A percentile compares a stretch with the other conserved stretches of the same genome.
Evolutionary conservation across 2,888 invertebrate species (phyloP).

Genomic region (Meganola albula): DNA sequence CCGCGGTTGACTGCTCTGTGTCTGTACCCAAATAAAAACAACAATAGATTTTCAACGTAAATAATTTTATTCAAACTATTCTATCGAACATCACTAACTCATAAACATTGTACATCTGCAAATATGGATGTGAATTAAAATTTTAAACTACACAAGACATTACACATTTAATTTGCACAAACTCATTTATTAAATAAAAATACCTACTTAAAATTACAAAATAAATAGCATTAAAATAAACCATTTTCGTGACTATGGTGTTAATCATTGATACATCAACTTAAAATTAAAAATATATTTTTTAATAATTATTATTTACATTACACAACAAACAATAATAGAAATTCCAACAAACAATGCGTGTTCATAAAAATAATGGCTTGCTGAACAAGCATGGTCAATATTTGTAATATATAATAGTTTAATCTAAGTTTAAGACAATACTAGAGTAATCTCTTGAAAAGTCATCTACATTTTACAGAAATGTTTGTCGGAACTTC

Average conservation of each 20-base stretch:
- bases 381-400: slow-evolving; percentile 11
- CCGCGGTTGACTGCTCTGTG: no score
- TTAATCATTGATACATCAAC: slow-evolving; percentile 60
- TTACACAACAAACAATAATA: slow-evolving; percentile 38
- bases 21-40: slow-evolving; percentile 52
- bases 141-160: slow-evolving; percentile 47
- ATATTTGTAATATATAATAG: slow-evolving; percentile 28
- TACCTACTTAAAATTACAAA: slow-evolving; percentile 63
- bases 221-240: slow-evolving; percentile 72
- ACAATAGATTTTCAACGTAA: slow-evolving; percentile 73
- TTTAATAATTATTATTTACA: slow-evolving; percentile 48
- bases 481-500: slow-evolving; percentile 48
- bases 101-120: slow-evolving; percentile 77
- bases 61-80: slow-evolving; percentile 78
- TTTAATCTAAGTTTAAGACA: slow-evolving; percentile 27
- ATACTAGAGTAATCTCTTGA: slow-evolving; percentile 22
- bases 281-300: slow-evolving; percentile 47
- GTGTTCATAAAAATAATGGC: slow-evolving; percentile 5
- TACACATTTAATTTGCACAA: slow-evolving; percentile 67
- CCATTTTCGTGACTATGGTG: slow-evolving; percentile 55
- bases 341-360: slow-evolving; percentile 40
- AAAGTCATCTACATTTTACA: no score
- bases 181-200: slow-evolving; percentile 64
- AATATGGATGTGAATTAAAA: slow-evolving; percentile 63
- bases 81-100: slow-evolving; percentile 78